phyloP scores from a whole-genome alignment of 2,113 vertebrate genomes.

The Otus sunia region DNA sequence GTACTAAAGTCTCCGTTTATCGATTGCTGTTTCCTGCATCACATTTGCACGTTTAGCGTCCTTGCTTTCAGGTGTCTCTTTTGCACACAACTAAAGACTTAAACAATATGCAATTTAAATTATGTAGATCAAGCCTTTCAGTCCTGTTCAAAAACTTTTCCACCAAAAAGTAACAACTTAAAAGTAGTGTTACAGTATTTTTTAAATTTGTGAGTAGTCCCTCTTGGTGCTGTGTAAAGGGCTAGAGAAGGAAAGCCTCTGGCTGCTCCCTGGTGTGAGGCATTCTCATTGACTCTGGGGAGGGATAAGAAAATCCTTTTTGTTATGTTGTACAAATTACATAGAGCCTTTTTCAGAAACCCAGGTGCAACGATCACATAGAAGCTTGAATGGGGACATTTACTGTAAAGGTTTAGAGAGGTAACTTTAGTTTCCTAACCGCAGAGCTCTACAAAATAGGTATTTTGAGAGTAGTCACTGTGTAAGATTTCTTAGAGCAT shows the following conservation, averaged over 20 bases:
- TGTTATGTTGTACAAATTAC: fast-evolving
- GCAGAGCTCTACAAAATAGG: background rate
- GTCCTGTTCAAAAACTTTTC: background rate
- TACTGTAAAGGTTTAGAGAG: background rate
- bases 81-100: background rate
- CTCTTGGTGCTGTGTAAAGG: fast-evolving
- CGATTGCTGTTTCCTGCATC: background rate
- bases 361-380: fast-evolving
- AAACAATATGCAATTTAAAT: no score
- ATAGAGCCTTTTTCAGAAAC: background rate
- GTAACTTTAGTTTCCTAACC: background rate
- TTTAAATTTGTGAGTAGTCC: no score
- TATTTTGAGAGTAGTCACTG: background rate
- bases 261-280: background rate
- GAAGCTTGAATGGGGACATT: background rate
- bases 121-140: background rate
- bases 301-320: background rate
- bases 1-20: fast-evolving
- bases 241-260: background rate
- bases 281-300: fast-evolving
- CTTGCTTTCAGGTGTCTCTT: background rate
- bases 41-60: fast-evolving
- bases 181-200: fast-evolving
- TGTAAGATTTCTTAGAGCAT: background rate
- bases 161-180: background rate